Evolutionary conservation across 2,113 vertebrate species (phyloP).

Genomic region (Myanophis thanlyinensis): DNA sequence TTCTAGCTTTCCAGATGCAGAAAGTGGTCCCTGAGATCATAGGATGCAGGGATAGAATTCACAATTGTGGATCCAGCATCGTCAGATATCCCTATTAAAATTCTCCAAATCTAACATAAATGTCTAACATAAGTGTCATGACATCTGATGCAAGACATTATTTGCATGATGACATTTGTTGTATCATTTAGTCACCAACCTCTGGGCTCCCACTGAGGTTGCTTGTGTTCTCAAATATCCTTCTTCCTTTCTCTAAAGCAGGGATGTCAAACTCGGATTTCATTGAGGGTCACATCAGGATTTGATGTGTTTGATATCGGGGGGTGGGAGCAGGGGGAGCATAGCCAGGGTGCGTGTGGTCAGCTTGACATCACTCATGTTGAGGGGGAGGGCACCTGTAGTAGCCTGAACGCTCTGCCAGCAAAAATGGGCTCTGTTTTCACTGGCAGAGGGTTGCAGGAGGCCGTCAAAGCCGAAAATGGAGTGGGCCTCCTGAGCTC

Average conservation of each 20-base stretch:
- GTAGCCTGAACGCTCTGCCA: too few relatives aligned
- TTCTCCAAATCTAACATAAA: neutral
- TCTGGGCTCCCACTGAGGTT: neutral
- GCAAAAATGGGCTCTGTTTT: too few relatives aligned
- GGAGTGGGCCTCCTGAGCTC: too few relatives aligned
- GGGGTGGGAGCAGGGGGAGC: too few relatives aligned
- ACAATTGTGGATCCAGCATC: neutral
- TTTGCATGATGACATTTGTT: neutral
- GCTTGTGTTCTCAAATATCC: neutral
- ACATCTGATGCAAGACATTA: neutral
- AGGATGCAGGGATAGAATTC: neutral
- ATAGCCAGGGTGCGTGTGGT: too few relatives aligned
- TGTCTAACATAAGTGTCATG: neutral
- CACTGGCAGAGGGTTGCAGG: too few relatives aligned
- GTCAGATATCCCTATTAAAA: neutral
- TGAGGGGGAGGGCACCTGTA: too few relatives aligned
- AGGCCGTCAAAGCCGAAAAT: too few relatives aligned
- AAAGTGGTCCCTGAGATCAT: neutral
- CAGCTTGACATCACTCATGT: too few relatives aligned
- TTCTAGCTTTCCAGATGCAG: neutral
- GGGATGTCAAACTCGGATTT: too few relatives aligned
- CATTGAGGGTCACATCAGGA: too few relatives aligned
- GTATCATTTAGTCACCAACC: neutral
- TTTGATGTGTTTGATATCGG: too few relatives aligned
- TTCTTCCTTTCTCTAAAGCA: neutral